Percentiles rank a stretch among this genome's conserved stretches.
These are phyloP conservation scores for Mythimna vitellina DNA, from an alignment of 2,888 invertebrate genomes.

Conservation along the genomic window DNA sequence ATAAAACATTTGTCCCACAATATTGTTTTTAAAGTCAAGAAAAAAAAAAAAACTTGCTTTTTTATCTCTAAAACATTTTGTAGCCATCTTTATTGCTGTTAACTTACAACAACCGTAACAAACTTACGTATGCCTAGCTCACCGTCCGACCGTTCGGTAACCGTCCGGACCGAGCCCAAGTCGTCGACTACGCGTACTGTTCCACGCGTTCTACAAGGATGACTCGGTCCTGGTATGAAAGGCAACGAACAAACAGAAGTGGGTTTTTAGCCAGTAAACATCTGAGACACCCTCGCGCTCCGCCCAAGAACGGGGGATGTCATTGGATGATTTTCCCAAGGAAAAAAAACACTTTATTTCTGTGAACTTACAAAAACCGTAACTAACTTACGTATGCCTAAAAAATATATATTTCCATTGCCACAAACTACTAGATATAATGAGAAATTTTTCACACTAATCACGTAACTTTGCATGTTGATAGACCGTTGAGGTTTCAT, in stretches of 20 bases:
- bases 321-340: too few relatives aligned
- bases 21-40: not conserved
- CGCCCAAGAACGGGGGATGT: too few relatives aligned
- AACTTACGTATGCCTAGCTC: not conserved
- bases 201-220: too few relatives aligned
- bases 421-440: conserved; percentile 17
- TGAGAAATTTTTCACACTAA: conserved; percentile 31
- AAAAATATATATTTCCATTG: not conserved
- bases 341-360: not conserved
- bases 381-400: not conserved
- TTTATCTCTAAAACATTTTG: not conserved
- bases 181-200: too few relatives aligned
- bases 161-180: too few relatives aligned
- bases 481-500: conserved; percentile 38
- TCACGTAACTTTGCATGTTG: conserved; percentile 64
- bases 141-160: too few relatives aligned
- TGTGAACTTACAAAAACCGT: not conserved
- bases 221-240: too few relatives aligned
- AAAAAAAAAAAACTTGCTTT: not conserved
- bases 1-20: not conserved
- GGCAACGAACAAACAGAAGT: too few relatives aligned
- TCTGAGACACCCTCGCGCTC: too few relatives aligned
- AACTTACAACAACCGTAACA: not conserved
- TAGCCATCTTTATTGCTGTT: not conserved
- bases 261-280: too few relatives aligned